Conservation (phyloP, 64 coral and sea anemone genomes). For the Dendronephthya gigantea region DNA sequence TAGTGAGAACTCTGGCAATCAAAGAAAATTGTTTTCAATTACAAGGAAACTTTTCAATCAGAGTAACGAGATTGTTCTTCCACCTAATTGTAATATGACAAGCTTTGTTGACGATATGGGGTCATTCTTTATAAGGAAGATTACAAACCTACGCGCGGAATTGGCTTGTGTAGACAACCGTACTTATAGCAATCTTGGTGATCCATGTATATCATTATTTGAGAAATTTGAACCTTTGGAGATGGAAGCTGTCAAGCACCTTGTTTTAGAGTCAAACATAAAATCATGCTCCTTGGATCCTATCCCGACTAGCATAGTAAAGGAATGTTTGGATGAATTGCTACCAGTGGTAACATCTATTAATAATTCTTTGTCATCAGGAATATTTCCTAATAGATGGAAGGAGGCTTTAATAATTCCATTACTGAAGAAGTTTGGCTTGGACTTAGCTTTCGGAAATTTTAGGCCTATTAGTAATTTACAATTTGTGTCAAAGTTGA, state of each 20-base stretch:
- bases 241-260: not conserved
- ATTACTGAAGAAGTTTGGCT: not conserved
- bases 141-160: conserved; percentile 1
- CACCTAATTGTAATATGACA: not conserved
- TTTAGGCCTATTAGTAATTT: conserved; percentile 14
- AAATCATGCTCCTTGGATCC: conserved; percentile 25
- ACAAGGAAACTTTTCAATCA: not conserved
- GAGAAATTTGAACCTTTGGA: not conserved
- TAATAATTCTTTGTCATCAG: conserved; percentile 1
- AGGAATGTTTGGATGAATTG: not conserved
- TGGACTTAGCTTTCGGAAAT: not conserved
- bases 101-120: conserved; percentile 31
- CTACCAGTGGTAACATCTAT: conserved; percentile 28
- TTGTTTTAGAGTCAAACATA: not conserved
- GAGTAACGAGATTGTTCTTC: not conserved
- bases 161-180: not conserved
- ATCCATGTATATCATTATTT: not conserved
- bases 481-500: no score
- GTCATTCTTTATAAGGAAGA: conserved; percentile 33
- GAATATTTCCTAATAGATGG: not conserved
- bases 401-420: not conserved
- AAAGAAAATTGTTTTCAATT: not conserved
- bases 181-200: not conserved
- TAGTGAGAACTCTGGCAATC: not conserved
- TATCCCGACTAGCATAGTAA: conserved; percentile 14